Percentiles rank a stretch among this genome's conserved stretches.
Evolutionary conservation across 2,888 invertebrate genomes (phyloP).

Genomic region (Drosophila longiperda): DNA sequence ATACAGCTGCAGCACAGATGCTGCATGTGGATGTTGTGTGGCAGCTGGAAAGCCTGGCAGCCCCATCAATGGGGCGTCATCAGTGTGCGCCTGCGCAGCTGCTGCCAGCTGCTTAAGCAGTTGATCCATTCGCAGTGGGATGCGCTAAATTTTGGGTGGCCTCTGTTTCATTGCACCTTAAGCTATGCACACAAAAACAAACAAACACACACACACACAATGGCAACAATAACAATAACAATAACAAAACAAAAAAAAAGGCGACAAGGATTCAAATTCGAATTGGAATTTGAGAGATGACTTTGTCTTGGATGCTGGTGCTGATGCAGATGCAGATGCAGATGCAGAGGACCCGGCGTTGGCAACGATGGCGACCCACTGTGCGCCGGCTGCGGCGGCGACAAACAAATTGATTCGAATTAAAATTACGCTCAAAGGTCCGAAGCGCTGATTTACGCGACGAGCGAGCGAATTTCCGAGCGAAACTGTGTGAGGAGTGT

Average conservation of each 20-base stretch:
- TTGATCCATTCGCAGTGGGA: slow-evolving; percentile 72
- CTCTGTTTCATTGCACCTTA: slow-evolving; percentile 48
- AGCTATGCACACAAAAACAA: neutral
- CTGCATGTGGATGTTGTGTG: slow-evolving; percentile 38
- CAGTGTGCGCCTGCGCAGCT: slow-evolving; percentile 65
- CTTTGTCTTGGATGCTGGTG: slow-evolving; percentile 8
- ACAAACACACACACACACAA: slow-evolving; percentile 2
- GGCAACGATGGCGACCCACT: slow-evolving; percentile 50
- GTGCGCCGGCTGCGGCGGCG: slow-evolving; percentile 75
- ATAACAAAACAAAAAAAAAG: neutral
- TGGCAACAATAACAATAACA: slow-evolving; percentile 8
- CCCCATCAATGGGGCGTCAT: slow-evolving; percentile 19
- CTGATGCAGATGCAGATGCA: slow-evolving; percentile 2
- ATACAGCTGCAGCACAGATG: slow-evolving; percentile 89
- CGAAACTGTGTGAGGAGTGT: neutral
- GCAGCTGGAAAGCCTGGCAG: slow-evolving; percentile 3
- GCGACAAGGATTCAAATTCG: neutral
- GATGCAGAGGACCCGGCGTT: slow-evolving; percentile 26
- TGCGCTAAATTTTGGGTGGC: slow-evolving; percentile 13
- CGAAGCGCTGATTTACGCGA: slow-evolving; percentile 61
- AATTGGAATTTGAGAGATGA: neutral
- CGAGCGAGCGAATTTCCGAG: slow-evolving; percentile 7
- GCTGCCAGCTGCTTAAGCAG: slow-evolving; percentile 87
- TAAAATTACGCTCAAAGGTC: slow-evolving; percentile 70
- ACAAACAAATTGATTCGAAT: slow-evolving; percentile 79